These are phyloP conservation scores for Candoia aspera DNA, from an alignment of 2,113 vertebrate genomes.

Conservation along the genomic window DNA sequence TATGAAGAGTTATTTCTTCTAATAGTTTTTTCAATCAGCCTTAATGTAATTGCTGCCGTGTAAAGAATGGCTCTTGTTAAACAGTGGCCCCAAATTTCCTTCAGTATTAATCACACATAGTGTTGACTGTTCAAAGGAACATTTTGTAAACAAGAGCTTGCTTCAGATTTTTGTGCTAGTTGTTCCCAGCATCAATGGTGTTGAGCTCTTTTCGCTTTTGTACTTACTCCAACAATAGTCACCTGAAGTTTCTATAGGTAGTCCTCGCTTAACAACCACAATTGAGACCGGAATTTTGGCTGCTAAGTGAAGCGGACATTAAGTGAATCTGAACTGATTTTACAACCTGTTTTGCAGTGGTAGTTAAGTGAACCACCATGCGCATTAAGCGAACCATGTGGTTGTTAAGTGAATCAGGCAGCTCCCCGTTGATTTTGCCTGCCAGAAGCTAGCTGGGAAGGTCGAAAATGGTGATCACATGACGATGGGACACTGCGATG, in stretches of 20 bases:
- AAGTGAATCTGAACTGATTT: too few relatives aligned
- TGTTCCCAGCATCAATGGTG: not conserved
- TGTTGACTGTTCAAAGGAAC: not conserved
- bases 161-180: slow-evolving; percentile 4
- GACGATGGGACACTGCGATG: too few relatives aligned
- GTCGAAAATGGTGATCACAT: too few relatives aligned
- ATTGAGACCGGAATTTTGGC: too few relatives aligned
- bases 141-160: slow-evolving; percentile 5
- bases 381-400: too few relatives aligned
- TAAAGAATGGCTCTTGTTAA: slow-evolving; percentile 39
- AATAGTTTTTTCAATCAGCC: slow-evolving; percentile 43
- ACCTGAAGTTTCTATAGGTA: not conserved
- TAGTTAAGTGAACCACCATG: too few relatives aligned
- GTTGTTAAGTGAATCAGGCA: too few relatives aligned
- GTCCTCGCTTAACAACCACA: too few relatives aligned
- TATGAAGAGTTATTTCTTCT: slow-evolving; percentile 38
- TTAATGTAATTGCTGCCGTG: slow-evolving; percentile 21
- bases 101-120: slow-evolving; percentile 19
- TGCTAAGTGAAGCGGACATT: too few relatives aligned
- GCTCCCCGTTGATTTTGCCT: too few relatives aligned
- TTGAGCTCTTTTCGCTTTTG: not conserved
- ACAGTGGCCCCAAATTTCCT: slow-evolving; percentile 4
- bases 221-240: not conserved
- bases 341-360: too few relatives aligned
- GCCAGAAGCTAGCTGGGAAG: too few relatives aligned